Evolutionary conservation across 1,140 invertebrate species (phyloP).

Genomic region (Drosophila burlai): DNA sequence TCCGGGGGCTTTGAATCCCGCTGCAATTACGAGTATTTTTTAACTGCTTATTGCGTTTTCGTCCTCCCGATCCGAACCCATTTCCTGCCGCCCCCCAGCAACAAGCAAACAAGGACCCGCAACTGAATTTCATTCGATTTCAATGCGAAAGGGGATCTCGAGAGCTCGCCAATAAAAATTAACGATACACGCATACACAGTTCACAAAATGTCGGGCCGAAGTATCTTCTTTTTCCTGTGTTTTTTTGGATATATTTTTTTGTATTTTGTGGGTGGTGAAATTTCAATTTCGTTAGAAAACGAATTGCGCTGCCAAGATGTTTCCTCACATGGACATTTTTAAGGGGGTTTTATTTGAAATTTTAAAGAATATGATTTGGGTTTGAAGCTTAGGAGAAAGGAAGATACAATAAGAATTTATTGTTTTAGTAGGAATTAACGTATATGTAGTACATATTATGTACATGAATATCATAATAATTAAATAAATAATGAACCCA

Average conservation of each 20-base stretch:
- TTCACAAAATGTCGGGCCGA: constrained; percentile 61
- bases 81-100: constrained; percentile 55
- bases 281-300: constrained; percentile 69
- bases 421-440: too few species aligned
- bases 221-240: constrained; percentile 17
- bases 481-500: too few species aligned
- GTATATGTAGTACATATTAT: too few species aligned
- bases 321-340: not conserved
- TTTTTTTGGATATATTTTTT: not conserved
- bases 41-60: constrained; percentile 83
- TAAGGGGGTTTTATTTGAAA: not conserved
- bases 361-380: not conserved
- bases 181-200: constrained; percentile 74
- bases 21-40: constrained; percentile 83
- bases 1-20: constrained; percentile 60
- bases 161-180: constrained; percentile 79
- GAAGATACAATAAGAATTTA: too few species aligned
- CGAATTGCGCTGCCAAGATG: constrained; percentile 30
- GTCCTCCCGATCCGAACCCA: constrained; percentile 42
- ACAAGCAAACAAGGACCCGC: constrained; percentile 67
- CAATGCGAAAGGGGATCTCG: constrained; percentile 77
- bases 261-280: constrained; percentile 40
- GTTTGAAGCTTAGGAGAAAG: not conserved
- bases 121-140: constrained; percentile 83
- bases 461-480: too few species aligned